These are phyloP conservation scores for Nebria salina DNA, from an alignment of 2,888 invertebrate species.

Conservation along the genomic window DNA sequence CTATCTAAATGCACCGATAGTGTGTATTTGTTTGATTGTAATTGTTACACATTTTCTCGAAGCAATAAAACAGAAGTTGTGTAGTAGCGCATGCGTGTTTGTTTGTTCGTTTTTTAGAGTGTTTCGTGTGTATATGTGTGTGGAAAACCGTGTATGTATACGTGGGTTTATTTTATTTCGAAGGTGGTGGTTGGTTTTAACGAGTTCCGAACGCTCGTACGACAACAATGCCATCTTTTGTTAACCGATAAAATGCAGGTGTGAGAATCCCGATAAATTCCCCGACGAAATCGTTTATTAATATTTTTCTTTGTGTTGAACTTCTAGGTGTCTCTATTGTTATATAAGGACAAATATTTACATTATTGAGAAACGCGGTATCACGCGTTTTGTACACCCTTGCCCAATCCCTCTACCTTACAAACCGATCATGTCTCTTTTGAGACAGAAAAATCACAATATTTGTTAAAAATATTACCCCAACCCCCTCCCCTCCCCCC, in stretches of 20 bases:
- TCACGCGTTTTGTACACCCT: neutral
- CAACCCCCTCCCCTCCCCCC: neutral
- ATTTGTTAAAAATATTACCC: slow-evolving; percentile 12
- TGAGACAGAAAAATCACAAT: slow-evolving; percentile 9
- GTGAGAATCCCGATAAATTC: slow-evolving; percentile 32
- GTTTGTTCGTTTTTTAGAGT: neutral
- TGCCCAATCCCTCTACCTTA: neutral
- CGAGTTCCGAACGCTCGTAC: slow-evolving; percentile 7
- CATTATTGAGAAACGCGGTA: slow-evolving; percentile 32
- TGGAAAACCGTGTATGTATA: neutral
- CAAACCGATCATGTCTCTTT: neutral
- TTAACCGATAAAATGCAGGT: slow-evolving; percentile 29
- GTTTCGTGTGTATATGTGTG: neutral
- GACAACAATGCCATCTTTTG: slow-evolving; percentile 24
- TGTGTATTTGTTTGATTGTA: neutral
- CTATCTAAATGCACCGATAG: neutral
- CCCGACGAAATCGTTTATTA: slow-evolving; percentile 21
- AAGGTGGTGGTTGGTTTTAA: slow-evolving; percentile 8
- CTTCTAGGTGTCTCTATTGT: slow-evolving; percentile 40
- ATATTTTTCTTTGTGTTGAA: slow-evolving; percentile 31
- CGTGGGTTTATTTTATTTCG: slow-evolving; percentile 10
- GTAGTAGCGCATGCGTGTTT: neutral
- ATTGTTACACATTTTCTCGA: neutral
- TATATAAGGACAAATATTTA: slow-evolving; percentile 41
- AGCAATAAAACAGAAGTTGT: neutral